Evolutionary conservation across 2,888 invertebrate genomes (phyloP).

Genomic region (Stegana nigrithorax): DNA sequence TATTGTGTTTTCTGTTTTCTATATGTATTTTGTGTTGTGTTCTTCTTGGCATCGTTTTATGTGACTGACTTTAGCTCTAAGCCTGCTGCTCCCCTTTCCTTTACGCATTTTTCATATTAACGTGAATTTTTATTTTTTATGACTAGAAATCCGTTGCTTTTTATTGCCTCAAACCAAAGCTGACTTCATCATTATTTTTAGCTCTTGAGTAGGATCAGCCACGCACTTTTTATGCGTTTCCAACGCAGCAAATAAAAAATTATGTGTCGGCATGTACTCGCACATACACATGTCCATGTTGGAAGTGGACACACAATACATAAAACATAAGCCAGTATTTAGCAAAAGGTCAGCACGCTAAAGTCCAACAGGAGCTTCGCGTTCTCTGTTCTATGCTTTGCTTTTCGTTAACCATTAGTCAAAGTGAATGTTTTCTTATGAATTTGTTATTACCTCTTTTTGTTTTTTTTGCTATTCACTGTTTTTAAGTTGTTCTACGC

Average conservation of each 20-base stretch:
- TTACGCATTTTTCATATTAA: constrained; percentile 37
- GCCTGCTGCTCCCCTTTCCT: constrained; percentile 53
- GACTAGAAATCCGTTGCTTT: neutral
- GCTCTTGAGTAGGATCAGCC: constrained; percentile 34
- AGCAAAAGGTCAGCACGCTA: constrained; percentile 24
- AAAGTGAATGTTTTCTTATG: neutral
- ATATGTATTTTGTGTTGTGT: constrained; percentile 48
- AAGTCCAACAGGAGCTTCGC: constrained; percentile 45
- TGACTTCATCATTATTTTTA: constrained; percentile 57
- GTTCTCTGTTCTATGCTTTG: constrained; percentile 42
- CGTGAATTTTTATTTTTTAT: constrained; percentile 35
- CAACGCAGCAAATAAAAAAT: neutral
- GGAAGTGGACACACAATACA: too few species aligned
- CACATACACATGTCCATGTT: too few species aligned
- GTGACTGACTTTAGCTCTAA: constrained; percentile 37
- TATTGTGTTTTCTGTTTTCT: constrained; percentile 58
- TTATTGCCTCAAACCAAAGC: constrained; percentile 24
- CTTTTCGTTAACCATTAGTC: constrained; percentile 10
- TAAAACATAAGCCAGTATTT: too few species aligned
- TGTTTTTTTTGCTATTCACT: constrained; percentile 38
- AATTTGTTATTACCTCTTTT: too few species aligned
- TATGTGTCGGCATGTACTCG: too few species aligned
- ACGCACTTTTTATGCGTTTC: constrained; percentile 35
- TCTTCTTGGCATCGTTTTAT: constrained; percentile 35
- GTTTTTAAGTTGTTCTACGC: too few species aligned